phyloP scores from a whole-genome alignment of 2,888 invertebrate species.

The Coecobrya sp. region DNA sequence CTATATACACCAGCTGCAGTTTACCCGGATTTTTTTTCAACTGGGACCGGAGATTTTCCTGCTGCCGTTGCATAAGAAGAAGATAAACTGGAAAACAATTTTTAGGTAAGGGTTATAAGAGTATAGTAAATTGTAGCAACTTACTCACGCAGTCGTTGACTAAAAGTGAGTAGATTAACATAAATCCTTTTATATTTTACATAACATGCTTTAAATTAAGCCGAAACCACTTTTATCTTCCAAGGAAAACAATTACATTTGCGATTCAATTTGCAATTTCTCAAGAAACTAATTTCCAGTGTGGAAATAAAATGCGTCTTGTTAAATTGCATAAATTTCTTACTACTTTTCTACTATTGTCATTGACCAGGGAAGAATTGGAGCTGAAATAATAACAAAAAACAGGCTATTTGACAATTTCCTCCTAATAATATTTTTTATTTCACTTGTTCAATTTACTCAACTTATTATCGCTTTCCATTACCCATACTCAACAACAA shows the following conservation, averaged over 20 bases:
- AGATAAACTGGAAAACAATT: background rate
- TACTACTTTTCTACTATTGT: background rate
- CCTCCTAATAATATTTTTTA: background rate
- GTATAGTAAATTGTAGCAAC: too few species aligned
- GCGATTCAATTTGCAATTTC: too few species aligned
- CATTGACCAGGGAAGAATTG: constrained; percentile 13
- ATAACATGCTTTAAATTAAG: too few species aligned
- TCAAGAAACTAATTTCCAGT: too few species aligned
- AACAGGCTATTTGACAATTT: background rate
- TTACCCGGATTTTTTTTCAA: background rate
- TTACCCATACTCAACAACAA: background rate
- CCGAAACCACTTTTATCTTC: too few species aligned
- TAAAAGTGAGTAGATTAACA: too few species aligned
- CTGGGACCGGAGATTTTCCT: background rate
- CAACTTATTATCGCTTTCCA: background rate
- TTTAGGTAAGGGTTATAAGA: background rate
- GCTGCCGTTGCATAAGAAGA: background rate
- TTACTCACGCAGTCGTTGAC: too few species aligned
- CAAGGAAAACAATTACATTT: too few species aligned
- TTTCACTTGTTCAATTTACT: background rate
- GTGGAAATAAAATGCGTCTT: too few species aligned
- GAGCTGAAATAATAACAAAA: constrained; percentile 4
- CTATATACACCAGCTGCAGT: background rate
- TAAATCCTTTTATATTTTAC: too few species aligned
- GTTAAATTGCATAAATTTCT: background rate